Conservation (phyloP, 2,888 invertebrate species). For the Cantharis nigra region DNA sequence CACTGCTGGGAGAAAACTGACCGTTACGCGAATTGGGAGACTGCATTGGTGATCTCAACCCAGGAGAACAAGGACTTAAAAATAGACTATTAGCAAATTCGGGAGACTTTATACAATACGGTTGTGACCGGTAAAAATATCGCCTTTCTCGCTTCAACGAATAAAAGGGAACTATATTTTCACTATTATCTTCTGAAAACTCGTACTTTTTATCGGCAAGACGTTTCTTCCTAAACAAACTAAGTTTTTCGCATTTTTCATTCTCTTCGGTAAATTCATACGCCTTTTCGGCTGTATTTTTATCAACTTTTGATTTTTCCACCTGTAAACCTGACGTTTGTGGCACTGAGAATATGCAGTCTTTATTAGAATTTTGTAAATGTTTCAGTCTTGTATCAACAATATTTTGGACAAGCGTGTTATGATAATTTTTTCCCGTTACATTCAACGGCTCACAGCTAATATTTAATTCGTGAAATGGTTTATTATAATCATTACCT, state of each 20-base stretch:
- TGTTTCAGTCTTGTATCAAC: constrained; percentile 53
- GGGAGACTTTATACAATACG: constrained; percentile 49
- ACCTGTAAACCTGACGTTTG: constrained; percentile 43
- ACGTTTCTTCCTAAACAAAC: constrained; percentile 80
- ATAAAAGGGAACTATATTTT: constrained; percentile 69
- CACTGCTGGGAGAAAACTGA: constrained; percentile 51
- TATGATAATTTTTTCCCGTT: constrained; percentile 56
- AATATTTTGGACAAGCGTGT: constrained; percentile 52
- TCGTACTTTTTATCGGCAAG: constrained; percentile 92
- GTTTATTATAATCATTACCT: constrained; percentile 53
- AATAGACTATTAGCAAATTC: constrained; percentile 50
- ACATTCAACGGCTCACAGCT: constrained; percentile 56
- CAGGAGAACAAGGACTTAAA: constrained; percentile 51
- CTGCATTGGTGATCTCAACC: constrained; percentile 52
- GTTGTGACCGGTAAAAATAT: constrained; percentile 47
- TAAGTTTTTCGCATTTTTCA: constrained; percentile 85
- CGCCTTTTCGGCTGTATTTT: constrained; percentile 70
- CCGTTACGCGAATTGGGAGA: constrained; percentile 53
- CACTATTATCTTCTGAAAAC: constrained; percentile 78
- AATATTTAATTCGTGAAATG: constrained; percentile 56
- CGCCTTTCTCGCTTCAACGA: constrained; percentile 59
- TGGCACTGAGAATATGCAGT: constrained; percentile 51
- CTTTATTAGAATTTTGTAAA: constrained; percentile 47
- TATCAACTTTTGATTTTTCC: constrained; percentile 52
- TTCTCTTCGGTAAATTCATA: constrained; percentile 86